A percentile compares a stretch with the other conserved stretches of the same genome.
Conservation (phyloP, 2,113 vertebrate genomes). For the Sterna hirundo region DNA sequence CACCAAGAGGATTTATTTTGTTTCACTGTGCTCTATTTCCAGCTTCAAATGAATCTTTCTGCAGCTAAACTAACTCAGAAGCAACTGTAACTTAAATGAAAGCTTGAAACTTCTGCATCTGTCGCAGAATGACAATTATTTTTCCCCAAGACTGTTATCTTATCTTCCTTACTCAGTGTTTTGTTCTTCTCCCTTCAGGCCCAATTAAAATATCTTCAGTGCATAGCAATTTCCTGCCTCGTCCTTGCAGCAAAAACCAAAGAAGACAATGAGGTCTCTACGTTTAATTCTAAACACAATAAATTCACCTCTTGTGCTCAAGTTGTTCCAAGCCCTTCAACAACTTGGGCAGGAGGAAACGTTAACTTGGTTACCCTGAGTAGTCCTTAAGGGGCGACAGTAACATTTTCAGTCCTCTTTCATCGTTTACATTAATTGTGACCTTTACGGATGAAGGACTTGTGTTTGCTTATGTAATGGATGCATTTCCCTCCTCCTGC, state of each 20-base stretch:
- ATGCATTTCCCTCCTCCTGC: background rate
- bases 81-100: background rate
- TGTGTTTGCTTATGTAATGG: background rate
- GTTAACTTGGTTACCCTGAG: background rate
- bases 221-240: conserved; percentile 78
- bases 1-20: background rate
- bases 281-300: background rate
- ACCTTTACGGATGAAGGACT: background rate
- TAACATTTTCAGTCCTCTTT: background rate
- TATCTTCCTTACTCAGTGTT: background rate
- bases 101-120: background rate
- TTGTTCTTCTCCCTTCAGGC: conserved; percentile 68
- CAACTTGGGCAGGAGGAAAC: background rate
- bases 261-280: conserved; percentile 82
- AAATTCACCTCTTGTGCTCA: background rate
- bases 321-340: background rate
- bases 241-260: conserved; percentile 82
- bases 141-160: background rate
- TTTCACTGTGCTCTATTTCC: background rate
- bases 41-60: background rate
- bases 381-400: background rate
- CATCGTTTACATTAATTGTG: background rate
- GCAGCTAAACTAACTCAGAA: background rate
- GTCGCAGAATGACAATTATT: background rate
- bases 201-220: conserved; percentile 77